Evolutionary conservation across 2,113 vertebrate genomes (phyloP), one percentile per base, ranked within the genome.

Genomic region (Pedetes capensis): DNA sequence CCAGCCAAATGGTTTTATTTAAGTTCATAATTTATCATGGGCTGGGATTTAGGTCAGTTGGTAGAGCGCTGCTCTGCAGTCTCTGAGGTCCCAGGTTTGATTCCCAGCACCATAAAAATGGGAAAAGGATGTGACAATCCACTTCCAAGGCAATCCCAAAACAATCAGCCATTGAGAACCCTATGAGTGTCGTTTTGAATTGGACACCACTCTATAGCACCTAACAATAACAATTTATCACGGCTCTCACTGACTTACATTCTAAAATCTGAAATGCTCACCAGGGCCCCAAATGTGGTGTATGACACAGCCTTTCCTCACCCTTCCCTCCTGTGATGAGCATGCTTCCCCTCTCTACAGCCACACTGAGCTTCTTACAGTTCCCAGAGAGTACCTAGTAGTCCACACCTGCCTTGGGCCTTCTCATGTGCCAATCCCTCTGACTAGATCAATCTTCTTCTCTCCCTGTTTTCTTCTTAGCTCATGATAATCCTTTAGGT

Each of bases 291-390:
- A 3, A 5, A 20, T 6, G 5, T 12, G 20, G 32, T 27, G 42
- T 2, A 3, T 51, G 23, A 53, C 0, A 7, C 0, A 16, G 12
- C 3, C 44, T 44, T 74, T 83, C 25, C 27, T n/a, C 11, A 2
- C 32, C 25, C 29, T 10, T 71, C 68, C 47, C 23, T 57, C 76
- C 22, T 64, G 44, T 61, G n/a, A 9, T 37, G 37, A 39, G 63
- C 11, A 49, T 64, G 4, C 11, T 63, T 71, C 37, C 53, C n/a
- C 55, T 13, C 16, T 44, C 51, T 12, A 18, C 11, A 47, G 76
- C 11, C 37, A 69, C 25, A 13, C 32, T 2, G n/a, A 76, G 23
- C 39, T 22, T 44, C 85, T 49, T 37, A n/a, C 47, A 34, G 61
- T 74, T 95, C 66, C 82, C 76, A 2, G 0, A 61, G 61, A 84